A percentile compares a stretch with the other conserved stretches of the same genome.
Evolutionary conservation across 1,140 invertebrate genomes (phyloP).

Genomic region (Steinernema khuongi): DNA sequence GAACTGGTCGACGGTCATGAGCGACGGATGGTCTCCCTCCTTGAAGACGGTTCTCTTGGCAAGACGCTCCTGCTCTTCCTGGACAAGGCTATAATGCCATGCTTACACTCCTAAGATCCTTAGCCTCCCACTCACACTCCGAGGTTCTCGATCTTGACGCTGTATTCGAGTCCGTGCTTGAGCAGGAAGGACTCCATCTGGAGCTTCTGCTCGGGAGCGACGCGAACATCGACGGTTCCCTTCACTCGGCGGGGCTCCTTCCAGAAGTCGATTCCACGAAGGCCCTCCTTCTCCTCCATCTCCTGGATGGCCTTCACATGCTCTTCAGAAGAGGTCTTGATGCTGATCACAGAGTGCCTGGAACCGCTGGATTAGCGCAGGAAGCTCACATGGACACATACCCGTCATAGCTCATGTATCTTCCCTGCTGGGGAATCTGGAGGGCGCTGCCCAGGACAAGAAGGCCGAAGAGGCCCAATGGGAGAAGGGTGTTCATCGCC

Average conservation of each 20-base stretch:
- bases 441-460: not conserved
- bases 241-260: not conserved
- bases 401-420: not conserved
- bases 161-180: constrained; percentile 4
- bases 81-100: not conserved
- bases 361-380: not conserved
- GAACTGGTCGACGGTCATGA: constrained; percentile 16
- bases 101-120: not conserved
- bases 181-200: constrained; percentile 8
- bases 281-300: constrained; percentile 16
- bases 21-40: constrained; percentile 22
- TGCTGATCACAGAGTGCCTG: constrained; percentile 19
- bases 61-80: not conserved
- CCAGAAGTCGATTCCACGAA: constrained; percentile 17
- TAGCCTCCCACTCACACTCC: not conserved
- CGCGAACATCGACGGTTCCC: constrained; percentile 19
- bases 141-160: constrained; percentile 17
- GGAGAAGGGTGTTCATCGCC: not conserved
- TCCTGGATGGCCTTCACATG: constrained; percentile 20
- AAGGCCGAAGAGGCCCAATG: not conserved
- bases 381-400: not conserved
- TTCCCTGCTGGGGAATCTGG: not conserved
- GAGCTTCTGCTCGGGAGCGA: constrained; percentile 15
- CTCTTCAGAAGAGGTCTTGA: constrained; percentile 11
- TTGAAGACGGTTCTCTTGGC: constrained; percentile 22